Evolutionary conservation across 2,888 invertebrate species (phyloP).

Genomic region (Brachyptera risi): DNA sequence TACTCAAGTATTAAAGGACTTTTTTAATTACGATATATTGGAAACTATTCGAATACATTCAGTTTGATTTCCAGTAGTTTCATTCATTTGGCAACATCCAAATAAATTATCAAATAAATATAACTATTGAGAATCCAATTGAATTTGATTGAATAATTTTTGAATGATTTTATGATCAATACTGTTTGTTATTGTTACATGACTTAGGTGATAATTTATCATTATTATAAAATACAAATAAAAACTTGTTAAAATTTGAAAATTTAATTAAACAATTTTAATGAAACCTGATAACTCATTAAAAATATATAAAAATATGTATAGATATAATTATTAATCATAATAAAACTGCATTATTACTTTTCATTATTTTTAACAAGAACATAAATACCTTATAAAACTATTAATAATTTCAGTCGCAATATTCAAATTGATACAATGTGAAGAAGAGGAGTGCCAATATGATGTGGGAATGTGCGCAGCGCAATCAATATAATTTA

Average conservation of each 20-base stretch:
- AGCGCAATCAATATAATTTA: background rate
- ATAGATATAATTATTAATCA: background rate
- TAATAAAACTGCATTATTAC: background rate
- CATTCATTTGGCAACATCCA: too few species aligned
- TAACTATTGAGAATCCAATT: too few species aligned
- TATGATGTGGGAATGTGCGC: background rate
- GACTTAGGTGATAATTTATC: constrained; percentile 26
- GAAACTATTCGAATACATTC: too few species aligned
- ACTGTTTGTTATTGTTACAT: constrained; percentile 32
- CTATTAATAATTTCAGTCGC: background rate
- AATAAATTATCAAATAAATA: too few species aligned
- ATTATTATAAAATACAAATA: constrained; percentile 19
- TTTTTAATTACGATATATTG: too few species aligned
- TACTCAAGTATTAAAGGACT: too few species aligned
- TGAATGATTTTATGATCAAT: too few species aligned
- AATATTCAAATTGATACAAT: background rate
- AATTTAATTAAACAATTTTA: constrained; percentile 6
- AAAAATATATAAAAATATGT: background rate
- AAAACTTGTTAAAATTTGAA: constrained; percentile 21
- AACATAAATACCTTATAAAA: too few species aligned
- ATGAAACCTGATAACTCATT: background rate
- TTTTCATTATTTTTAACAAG: background rate
- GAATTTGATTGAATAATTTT: too few species aligned
- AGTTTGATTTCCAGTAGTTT: too few species aligned
- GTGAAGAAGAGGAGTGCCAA: background rate